Percentiles rank a stretch among this genome's conserved stretches.
Evolutionary conservation across 2,888 invertebrate genomes (phyloP).

Genomic region (Nasonovia ribisnigri): DNA sequence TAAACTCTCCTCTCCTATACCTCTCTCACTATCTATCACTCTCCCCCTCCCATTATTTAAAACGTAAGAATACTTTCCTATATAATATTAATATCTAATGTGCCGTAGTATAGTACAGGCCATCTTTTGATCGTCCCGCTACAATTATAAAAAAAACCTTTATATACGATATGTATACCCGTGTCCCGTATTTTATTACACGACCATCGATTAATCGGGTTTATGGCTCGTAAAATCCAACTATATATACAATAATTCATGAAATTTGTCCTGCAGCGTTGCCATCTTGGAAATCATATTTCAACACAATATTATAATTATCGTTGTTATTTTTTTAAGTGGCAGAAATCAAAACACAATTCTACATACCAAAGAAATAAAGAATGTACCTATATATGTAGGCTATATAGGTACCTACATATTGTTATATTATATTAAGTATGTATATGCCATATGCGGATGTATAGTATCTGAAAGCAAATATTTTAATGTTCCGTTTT

Average conservation of each 20-base stretch:
- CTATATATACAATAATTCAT: not conserved
- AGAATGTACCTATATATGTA: not conserved
- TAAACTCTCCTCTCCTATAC: not conserved
- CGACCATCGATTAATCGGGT: conserved; percentile 11
- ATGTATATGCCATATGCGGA: too few species aligned
- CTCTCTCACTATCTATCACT: not conserved
- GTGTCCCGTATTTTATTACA: not conserved
- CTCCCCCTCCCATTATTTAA: not conserved
- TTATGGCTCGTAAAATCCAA: conserved; percentile 21
- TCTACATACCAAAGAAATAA: not conserved
- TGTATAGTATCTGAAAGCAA: not conserved
- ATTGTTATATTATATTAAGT: too few species aligned
- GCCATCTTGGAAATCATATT: not conserved
- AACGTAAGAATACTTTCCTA: not conserved
- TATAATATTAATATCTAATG: not conserved
- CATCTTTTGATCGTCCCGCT: conserved; percentile 14
- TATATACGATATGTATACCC: not conserved
- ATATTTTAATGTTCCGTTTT: not conserved
- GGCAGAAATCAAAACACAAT: not conserved
- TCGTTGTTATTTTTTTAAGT: conserved; percentile 6
- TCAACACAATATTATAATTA: not conserved
- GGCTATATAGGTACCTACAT: not conserved
- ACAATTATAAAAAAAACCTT: conserved; percentile 8
- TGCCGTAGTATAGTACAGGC: not conserved
- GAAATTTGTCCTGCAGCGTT: not conserved